Percentiles rank a stretch among this genome's conserved stretches.
These are phyloP conservation scores for Pseudomugil gertrudae DNA, from an alignment of 2,797 vertebrate species.

Conservation along the genomic window DNA sequence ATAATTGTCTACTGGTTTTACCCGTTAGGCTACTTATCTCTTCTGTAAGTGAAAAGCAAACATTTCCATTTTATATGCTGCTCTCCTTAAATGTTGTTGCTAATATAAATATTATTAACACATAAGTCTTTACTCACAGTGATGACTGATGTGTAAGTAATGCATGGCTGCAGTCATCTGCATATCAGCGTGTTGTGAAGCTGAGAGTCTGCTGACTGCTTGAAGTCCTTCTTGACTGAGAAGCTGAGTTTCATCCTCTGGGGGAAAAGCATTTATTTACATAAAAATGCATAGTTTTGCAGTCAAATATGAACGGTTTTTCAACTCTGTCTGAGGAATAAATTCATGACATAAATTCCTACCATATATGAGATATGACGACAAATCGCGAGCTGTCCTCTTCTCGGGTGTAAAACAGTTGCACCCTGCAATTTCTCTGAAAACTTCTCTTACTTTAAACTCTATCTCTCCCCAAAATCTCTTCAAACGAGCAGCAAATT, in stretches of 20 bases:
- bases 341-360: constrained; percentile 14
- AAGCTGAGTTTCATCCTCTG: constrained; percentile 76
- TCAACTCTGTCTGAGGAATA: constrained; percentile 3
- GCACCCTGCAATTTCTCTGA: constrained; percentile 68
- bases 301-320: not conserved
- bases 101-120: not conserved
- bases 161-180: constrained; percentile 82
- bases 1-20: constrained; percentile 53
- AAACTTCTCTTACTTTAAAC: constrained; percentile 63
- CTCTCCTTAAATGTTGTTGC: not conserved
- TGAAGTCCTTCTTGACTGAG: constrained; percentile 71
- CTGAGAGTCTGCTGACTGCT: constrained; percentile 76
- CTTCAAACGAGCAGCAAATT: constrained; percentile 59
- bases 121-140: constrained; percentile 75
- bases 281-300: not conserved
- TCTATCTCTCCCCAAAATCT: constrained; percentile 61
- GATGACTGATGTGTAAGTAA: constrained; percentile 83
- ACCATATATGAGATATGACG: constrained; percentile 76
- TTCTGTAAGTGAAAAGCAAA: constrained; percentile 13
- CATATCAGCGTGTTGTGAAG: constrained; percentile 78
- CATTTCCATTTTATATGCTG: not conserved
- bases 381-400: constrained; percentile 51
- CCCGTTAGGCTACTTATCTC: constrained; percentile 29
- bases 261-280: constrained; percentile 4
- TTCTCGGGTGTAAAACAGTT: constrained; percentile 67